A percentile compares a stretch with the other conserved stretches of the same genome.
Conservation (phyloP, 2,888 invertebrate genomes). For the Xanthia togata region DNA sequence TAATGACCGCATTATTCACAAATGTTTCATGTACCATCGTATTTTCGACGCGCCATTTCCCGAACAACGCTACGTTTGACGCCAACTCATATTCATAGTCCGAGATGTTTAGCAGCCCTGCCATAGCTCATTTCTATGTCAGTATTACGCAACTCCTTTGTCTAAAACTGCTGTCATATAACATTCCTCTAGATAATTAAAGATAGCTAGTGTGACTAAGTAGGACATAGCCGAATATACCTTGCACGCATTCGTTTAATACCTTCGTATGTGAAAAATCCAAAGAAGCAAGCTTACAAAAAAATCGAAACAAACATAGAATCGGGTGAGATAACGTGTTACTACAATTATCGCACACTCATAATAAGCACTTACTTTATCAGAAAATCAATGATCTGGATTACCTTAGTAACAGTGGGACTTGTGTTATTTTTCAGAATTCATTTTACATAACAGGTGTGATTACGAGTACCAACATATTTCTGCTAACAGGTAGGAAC, state of each 20-base stretch:
- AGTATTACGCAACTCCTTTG: constrained; percentile 48
- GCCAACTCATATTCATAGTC: constrained; percentile 42
- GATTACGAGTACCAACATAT: constrained; percentile 22
- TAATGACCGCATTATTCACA: constrained; percentile 54
- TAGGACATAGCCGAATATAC: neutral
- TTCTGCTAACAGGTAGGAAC: constrained; percentile 32
- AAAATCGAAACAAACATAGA: constrained; percentile 16
- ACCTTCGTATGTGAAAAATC: neutral
- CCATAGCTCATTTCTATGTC: constrained; percentile 30
- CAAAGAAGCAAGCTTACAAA: constrained; percentile 8
- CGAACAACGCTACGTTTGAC: constrained; percentile 28
- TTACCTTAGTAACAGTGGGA: constrained; percentile 2
- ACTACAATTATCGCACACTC: constrained; percentile 29
- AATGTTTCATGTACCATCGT: constrained; percentile 33
- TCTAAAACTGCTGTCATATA: constrained; percentile 32
- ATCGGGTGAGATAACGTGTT: constrained; percentile 35
- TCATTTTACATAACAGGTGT: constrained; percentile 21
- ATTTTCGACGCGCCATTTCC: constrained; percentile 12
- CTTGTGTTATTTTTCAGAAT: constrained; percentile 18
- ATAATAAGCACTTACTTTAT: constrained; percentile 31
- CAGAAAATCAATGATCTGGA: constrained; percentile 45
- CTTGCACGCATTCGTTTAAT: neutral
- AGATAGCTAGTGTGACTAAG: neutral
- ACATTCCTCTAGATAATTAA: neutral
- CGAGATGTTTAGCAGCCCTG: constrained; percentile 6